Evolutionary conservation across 2,888 invertebrate genomes (phyloP), one percentile per base, ranked within the genome.

Genomic region (Sphinx pinastri): DNA sequence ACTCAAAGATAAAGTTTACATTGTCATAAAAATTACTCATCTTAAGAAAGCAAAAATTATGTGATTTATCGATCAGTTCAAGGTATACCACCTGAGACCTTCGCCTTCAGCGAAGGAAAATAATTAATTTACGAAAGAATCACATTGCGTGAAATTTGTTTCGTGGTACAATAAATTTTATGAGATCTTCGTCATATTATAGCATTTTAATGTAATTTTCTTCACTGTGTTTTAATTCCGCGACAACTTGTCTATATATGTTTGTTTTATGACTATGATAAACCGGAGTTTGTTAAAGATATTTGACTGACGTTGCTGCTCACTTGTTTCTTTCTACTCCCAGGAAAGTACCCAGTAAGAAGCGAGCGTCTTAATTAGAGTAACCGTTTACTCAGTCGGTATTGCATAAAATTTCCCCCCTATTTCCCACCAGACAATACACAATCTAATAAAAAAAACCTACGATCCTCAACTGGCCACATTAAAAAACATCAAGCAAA

Each of bases 111-210:
- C 67, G 14, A 52, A 67, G 67, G 67, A 67, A 71, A 75, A 76
- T 77, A 77, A 80, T 81, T 79, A 82, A 79, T 79, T 84, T 77
- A 75, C 70, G 73, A 78, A 70, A 74, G 76, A 80, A 76, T 73
- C 77, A 78, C 74, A 72, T 68, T 70, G 71, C 76, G 75, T 77
- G 73, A 78, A 81, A 82, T 80, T 79, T 74, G 76, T 79, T 77
- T 78, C 68, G 67, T 71, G 72, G 72, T 55, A 70, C 75, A 51
- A 59, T 67, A 67, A 59, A 38, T 70, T 70, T 70, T 70, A 70
- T 67, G 52, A 70, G 70, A 67, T 70, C 52, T 58, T 52, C 52
- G 14, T 68, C 59, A 52, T 67, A 67, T 68, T 60, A 67, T 52
- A 67, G 11, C 31, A 52, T 47, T 69, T 54, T 55, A 68, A 69